Evolutionary conservation across 2,797 vertebrate genomes (phyloP), one percentile per base, ranked within the genome.

Genomic region (Poeciliopsis presidionis): DNA sequence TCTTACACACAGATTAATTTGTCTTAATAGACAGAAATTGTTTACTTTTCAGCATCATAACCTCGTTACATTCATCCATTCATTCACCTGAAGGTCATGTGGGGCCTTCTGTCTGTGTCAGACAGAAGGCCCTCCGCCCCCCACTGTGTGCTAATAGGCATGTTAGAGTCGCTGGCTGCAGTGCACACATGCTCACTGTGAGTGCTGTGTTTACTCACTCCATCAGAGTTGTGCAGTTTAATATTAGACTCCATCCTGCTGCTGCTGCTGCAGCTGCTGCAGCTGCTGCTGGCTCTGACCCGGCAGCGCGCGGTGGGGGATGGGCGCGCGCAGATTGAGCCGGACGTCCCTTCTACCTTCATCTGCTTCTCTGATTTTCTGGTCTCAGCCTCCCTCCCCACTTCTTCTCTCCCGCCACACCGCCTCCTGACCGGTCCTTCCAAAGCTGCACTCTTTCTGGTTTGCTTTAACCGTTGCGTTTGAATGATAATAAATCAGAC

Each of bases 241-340:
- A 88, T 88, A 93, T 93, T 91, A 93, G 63, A 70, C 73, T 80
- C 81, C 87, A 86, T 74, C 89, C 83, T 91, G 86, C 79, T 86
- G 79, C 84, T 91, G 85, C 46, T 46, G 16, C 80, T 46, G 47
- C 80, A 84, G 79, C 84, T 11, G 41, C 84, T 91, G 85, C 45
- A 14, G 14, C 80, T 46, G 47, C 80, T 85, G 79, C 84, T 11
- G 41, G 77, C 81, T 83, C 80, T 81, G 88, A 91, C 89, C 91
- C 87, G 88, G 57, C 25, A 80, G 72, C 13, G 72, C 25, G 51
- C 1, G 57, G 51, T 77, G 86, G 84, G 90, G 88, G 88, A 84
- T 83, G 89, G 87, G 76, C 41, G 47, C 20, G 72, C 78, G 72
- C 39, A 14, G 65, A 43, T 36, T 69, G 39, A 69, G 65, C 65